A percentile compares a stretch with the other conserved stretches of the same genome.
phyloP scores from a whole-genome alignment of 1,140 invertebrate genomes.

The Drosophila burlai region DNA sequence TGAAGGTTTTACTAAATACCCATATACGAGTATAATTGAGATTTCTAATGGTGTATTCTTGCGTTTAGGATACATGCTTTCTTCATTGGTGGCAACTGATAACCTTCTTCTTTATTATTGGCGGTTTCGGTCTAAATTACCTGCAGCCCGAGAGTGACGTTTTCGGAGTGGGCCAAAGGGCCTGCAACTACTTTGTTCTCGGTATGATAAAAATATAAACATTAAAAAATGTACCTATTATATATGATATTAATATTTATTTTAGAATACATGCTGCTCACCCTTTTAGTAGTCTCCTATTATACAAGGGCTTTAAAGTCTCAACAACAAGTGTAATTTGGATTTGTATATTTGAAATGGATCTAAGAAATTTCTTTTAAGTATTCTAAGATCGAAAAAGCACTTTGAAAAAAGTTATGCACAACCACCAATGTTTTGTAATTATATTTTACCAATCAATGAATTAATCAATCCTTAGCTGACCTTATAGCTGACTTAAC shows the following conservation, averaged over 20 bases:
- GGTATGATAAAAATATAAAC: neutral
- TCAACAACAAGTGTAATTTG: neutral
- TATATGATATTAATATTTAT: neutral
- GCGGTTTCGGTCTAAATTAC: neutral
- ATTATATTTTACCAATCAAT: too few species aligned
- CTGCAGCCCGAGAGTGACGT: neutral
- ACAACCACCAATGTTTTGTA: too few species aligned
- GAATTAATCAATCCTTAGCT: too few species aligned
- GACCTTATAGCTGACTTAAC: too few species aligned
- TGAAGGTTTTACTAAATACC: too few species aligned
- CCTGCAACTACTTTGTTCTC: neutral
- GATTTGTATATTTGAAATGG: neutral
- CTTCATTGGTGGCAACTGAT: conserved; percentile 3
- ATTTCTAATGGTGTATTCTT: neutral
- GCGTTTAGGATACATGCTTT: conserved; percentile 1
- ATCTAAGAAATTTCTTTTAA: neutral
- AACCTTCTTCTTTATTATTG: neutral
- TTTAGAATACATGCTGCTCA: conserved; percentile 1
- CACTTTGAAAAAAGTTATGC: too few species aligned
- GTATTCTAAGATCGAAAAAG: neutral
- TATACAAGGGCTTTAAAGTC: neutral
- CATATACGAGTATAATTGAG: too few species aligned
- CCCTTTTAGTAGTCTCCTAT: neutral
- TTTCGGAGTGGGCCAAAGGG: neutral
- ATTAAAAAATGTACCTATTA: too few species aligned